Evolutionary conservation across 2,113 vertebrate species (phyloP), one percentile per base, ranked within the genome.

Genomic region (Catharus bicknelli): DNA sequence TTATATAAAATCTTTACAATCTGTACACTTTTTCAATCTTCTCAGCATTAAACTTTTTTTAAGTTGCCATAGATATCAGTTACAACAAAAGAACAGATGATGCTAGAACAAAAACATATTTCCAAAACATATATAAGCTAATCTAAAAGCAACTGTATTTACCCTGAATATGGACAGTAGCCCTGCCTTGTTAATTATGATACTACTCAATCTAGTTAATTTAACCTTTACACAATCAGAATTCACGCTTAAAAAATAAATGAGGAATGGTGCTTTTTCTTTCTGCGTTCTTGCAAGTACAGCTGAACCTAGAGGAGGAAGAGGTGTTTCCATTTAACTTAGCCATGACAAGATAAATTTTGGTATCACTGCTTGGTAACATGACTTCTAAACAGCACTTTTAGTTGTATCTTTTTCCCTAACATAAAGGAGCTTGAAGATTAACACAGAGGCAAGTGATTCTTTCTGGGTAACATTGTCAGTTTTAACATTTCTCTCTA

Each of bases 1-100:
- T 83, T 58, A 72, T 97, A 97, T 95, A 84, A 96, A 97, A 96
- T 87, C 75, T 97, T 97, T 98, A 98, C 96, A 98, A 17, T 96
- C 69, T 98, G 72, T 98, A 97, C 96, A 98, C 45, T 76, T 96
- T 68, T 90, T 72, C 72, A 88, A 16, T 83, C 73, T 94, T 94
- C 75, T 92, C 70, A 73, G 61, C 54, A 90, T 96, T 74, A 92
- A 83, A 82, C n/a, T 42, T 90, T 93, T 38, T 92, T 89, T 73
- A 95, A 68, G 45, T 90, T 84, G 61, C 55, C 77, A 83, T 5
- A 81, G 38, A 79, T 59, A 85, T 66, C 58, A 85, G 2, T 90
- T 89, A 90, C 59, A 90, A 55, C 57, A 90, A 78, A 78, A 62
- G 27, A 94, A 91, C 62, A 94, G 43, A 59, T 32, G 32, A 61